These are phyloP conservation scores for Ispidina lecontei DNA, from an alignment of 2,797 vertebrate species.

Conservation along the genomic window DNA sequence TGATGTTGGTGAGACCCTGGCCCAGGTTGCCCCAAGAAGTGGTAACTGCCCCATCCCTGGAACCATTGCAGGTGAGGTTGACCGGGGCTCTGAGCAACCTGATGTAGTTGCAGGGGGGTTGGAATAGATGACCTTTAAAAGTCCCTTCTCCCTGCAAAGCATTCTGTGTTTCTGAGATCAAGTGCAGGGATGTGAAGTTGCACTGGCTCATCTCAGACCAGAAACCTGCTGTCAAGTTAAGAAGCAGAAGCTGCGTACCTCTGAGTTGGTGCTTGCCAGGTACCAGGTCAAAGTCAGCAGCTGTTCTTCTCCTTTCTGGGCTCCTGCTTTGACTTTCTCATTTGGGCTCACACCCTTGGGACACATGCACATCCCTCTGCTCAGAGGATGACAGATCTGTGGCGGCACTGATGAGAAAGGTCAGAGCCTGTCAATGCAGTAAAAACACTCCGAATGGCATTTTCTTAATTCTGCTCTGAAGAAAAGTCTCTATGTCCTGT, in stretches of 20 bases:
- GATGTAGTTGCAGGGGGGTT: neutral
- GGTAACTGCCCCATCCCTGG: neutral
- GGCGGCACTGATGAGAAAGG: neutral
- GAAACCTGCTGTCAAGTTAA: neutral
- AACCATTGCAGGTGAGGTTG: neutral
- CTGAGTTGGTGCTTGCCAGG: neutral
- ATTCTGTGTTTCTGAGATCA: neutral
- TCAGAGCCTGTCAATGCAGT: neutral
- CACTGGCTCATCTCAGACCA: accelerated
- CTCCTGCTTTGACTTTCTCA: accelerated
- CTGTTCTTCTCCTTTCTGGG: neutral
- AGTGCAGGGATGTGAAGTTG: neutral
- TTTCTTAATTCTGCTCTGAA: neutral
- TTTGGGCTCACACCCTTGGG: accelerated
- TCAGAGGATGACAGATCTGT: accelerated
- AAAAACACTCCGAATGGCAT: neutral
- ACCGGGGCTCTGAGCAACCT: neutral
- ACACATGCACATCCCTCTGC: accelerated
- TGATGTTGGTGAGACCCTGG: neutral
- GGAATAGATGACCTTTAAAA: neutral
- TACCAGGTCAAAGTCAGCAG: neutral
- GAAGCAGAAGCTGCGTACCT: neutral
- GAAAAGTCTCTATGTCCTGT: neutral
- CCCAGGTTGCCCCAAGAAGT: neutral
- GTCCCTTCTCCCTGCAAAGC: neutral